Conservation (phyloP, 2,888 invertebrate genomes). For the Acronicta alni region DNA sequence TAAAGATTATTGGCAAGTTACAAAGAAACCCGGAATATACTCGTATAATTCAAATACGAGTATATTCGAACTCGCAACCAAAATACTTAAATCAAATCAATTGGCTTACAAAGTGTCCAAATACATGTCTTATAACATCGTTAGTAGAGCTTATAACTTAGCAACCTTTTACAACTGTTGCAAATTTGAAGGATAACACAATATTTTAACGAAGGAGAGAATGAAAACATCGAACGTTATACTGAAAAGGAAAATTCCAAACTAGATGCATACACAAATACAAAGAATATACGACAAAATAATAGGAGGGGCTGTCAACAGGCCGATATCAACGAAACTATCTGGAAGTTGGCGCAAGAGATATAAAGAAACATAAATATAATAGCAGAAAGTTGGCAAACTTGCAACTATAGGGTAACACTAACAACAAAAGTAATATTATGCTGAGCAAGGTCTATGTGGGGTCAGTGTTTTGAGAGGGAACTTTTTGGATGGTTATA, state of each 20-base stretch:
- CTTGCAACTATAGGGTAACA: constrained; percentile 27
- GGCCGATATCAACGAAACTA: constrained; percentile 33
- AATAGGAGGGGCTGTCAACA: constrained; percentile 35
- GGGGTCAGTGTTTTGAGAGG: neutral
- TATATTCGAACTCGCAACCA: neutral
- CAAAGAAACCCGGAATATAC: too few relatives aligned
- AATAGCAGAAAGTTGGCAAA: constrained; percentile 50
- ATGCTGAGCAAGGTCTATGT: constrained; percentile 24
- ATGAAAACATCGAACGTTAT: too few relatives aligned
- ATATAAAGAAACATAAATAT: constrained; percentile 46
- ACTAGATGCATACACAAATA: constrained; percentile 10
- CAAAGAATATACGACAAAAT: constrained; percentile 26
- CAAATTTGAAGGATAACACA: too few relatives aligned
- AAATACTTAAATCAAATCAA: neutral
- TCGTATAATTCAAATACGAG: neutral
- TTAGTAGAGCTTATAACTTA: too few relatives aligned
- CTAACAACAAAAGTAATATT: constrained; percentile 40
- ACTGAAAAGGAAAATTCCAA: constrained; percentile 2
- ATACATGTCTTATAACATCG: too few relatives aligned
- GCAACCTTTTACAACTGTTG: too few relatives aligned
- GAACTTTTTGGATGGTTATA: neutral
- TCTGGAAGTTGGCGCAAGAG: constrained; percentile 36
- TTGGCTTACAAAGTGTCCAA: too few relatives aligned
- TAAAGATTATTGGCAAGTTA: neutral
- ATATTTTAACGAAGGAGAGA: too few relatives aligned